Conservation (phyloP, 2,888 invertebrate genomes). For the Pristionchus fissidentatus region DNA sequence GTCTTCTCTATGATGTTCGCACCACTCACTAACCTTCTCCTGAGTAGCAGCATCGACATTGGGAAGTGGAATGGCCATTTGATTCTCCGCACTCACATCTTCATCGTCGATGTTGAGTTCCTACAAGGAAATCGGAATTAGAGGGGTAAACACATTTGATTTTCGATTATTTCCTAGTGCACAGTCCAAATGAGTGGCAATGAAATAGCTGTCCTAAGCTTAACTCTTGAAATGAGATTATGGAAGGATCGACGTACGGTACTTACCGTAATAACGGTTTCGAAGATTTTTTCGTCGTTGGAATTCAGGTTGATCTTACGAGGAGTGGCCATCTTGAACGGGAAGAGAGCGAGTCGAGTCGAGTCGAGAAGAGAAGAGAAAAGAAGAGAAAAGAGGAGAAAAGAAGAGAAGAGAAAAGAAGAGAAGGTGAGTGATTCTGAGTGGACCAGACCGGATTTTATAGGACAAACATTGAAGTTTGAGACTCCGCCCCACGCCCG, state of each 20-base stretch:
- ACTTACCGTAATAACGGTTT: not conserved
- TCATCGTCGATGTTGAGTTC: not conserved
- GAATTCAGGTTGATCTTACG: not conserved
- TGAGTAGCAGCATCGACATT: not conserved
- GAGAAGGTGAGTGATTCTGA: too few relatives aligned
- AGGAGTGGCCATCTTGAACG: not conserved
- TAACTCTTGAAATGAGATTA: not conserved
- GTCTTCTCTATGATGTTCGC: conserved; percentile 84
- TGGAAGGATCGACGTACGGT: not conserved
- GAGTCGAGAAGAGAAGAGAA: too few relatives aligned
- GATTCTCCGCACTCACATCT: not conserved
- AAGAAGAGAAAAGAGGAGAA: too few relatives aligned
- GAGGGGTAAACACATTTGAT: too few relatives aligned
- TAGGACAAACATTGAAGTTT: too few relatives aligned
- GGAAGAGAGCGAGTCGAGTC: not conserved
- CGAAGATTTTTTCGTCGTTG: not conserved
- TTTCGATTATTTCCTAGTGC: too few relatives aligned
- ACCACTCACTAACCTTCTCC: conserved; percentile 76
- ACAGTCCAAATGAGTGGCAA: too few relatives aligned
- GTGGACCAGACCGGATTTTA: too few relatives aligned
- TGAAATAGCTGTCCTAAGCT: too few relatives aligned
- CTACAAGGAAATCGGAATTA: not conserved
- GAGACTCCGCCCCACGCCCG: too few relatives aligned
- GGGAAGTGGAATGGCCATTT: conserved; percentile 8
- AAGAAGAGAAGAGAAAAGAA: too few relatives aligned